These are phyloP conservation scores for Phylloscopus whistleri DNA, from an alignment of 2,113 vertebrate species.

Conservation along the genomic window DNA sequence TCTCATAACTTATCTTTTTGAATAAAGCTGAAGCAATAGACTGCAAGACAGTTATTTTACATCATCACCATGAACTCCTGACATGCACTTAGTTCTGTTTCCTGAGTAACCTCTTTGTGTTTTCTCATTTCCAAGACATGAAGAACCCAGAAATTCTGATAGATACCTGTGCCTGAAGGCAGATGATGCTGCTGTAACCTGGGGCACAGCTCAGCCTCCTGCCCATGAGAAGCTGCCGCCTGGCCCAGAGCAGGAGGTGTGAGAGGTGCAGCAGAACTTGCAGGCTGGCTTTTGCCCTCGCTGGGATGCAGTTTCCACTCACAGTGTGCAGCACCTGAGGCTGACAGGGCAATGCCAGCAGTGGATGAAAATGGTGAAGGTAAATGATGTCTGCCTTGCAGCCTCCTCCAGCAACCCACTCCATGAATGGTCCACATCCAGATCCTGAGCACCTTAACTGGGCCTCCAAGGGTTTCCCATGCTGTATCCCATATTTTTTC, in stretches of 20 bases:
- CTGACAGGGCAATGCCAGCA: neutral
- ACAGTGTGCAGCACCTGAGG: neutral
- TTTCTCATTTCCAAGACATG: neutral
- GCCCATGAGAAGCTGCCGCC: neutral
- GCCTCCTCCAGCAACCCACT: neutral
- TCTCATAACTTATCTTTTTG: neutral
- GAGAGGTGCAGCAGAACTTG: neutral
- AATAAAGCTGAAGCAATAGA: neutral
- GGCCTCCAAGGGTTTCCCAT: neutral
- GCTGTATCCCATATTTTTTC: neutral
- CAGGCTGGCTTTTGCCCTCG: fast-evolving
- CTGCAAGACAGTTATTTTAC: neutral
- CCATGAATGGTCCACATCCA: neutral
- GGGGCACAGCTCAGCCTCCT: neutral
- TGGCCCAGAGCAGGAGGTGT: neutral
- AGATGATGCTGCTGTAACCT: neutral
- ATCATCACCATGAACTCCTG: neutral
- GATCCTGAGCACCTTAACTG: neutral
- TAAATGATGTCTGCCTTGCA: neutral
- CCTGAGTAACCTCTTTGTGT: neutral
- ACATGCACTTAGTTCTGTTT: neutral
- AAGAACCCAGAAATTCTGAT: neutral
- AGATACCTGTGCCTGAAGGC: neutral
- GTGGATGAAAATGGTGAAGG: neutral
- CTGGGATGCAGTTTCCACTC: neutral